Base-by-base conservation (phyloP, 2,797 vertebrate species). In the Protosalanx chinensis region DNA sequence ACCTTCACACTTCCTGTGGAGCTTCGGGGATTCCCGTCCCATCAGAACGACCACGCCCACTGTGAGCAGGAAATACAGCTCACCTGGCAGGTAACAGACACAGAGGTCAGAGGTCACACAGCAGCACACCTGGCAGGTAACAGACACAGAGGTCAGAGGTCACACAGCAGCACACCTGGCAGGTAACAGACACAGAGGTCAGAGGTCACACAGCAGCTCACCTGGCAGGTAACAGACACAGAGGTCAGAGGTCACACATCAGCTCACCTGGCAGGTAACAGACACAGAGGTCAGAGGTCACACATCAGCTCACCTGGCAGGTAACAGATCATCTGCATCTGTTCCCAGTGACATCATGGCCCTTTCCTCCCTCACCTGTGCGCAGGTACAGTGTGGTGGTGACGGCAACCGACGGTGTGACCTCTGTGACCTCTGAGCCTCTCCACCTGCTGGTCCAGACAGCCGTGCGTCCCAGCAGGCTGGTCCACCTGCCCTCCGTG, bases 331-430 rank as follows among this genome's bases (percentile, higher is more conserved):
- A 27, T 27, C 13, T 15, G 1, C 53, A 13, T 16, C 53, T 57
- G 6, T 4, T 8, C 13, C 53, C 53, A 4, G 6, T 60, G 1
- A 10, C 51, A 16, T n/a, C 51, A 16, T n/a, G 15, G 15, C 51
- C 18, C 6, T n/a, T 16, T 29, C 49, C 13, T 16, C 18, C 32
- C 32, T 71, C 7, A 51, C 27, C 35, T 72, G 37, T 16, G 6
- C 30, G 0, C 67, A 96, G 95, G 79, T 95, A 93, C 73, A 82
- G 72, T 1, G 87, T 95, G 3, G 73, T 74, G 0, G 92, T 92
- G 1, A 77, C 72, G 29, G 82, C 88, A 12, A 89, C 83, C 53
- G 79, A 75, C 5, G 71, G 73, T 18, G 13, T 37, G 13, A 68
- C 35, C 58, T 85, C 88, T 3, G 4, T 89, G 56, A 80, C 79